phyloP scores from a whole-genome alignment of 2,888 invertebrate species.

The Blastobasis adustella region DNA sequence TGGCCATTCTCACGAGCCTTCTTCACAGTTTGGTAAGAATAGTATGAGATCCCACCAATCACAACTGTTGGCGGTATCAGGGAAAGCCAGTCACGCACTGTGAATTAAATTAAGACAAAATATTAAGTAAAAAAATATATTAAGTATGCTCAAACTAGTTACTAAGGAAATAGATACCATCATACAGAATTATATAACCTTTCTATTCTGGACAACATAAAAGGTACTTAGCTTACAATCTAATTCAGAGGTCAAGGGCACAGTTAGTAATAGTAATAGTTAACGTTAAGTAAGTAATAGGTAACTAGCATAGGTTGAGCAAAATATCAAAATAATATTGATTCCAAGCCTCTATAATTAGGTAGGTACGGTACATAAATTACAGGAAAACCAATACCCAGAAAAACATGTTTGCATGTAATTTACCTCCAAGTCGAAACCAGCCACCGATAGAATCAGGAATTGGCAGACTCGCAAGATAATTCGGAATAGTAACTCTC shows the following conservation, averaged over 20 bases:
- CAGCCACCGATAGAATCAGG: conserved; percentile 89
- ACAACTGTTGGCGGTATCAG: conserved; percentile 88
- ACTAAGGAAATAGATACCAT: not conserved
- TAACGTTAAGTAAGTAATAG: not conserved
- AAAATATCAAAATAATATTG: too few species aligned
- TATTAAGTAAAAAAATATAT: not conserved
- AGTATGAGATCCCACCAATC: conserved; percentile 86
- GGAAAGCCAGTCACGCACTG: conserved; percentile 89
- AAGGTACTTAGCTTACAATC: not conserved
- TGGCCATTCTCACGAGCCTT: conserved; percentile 65
- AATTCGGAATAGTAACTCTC: conserved; percentile 87
- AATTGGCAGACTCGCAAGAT: conserved; percentile 87
- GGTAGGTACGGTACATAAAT: not conserved
- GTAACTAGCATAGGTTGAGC: not conserved
- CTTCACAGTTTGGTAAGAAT: conserved; percentile 83
- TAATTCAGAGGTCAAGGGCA: not conserved
- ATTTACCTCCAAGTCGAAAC: conserved; percentile 86
- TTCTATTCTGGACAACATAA: not conserved
- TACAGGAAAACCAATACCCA: not conserved
- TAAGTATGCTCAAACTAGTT: not conserved
- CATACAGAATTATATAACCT: not conserved
- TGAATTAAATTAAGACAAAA: conserved; percentile 32
- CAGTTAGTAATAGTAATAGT: not conserved
- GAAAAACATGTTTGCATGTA: conserved; percentile 1
- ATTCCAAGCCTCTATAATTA: not conserved